Conservation (phyloP, 2,797 vertebrate species). For the Labeo calbasu region DNA sequence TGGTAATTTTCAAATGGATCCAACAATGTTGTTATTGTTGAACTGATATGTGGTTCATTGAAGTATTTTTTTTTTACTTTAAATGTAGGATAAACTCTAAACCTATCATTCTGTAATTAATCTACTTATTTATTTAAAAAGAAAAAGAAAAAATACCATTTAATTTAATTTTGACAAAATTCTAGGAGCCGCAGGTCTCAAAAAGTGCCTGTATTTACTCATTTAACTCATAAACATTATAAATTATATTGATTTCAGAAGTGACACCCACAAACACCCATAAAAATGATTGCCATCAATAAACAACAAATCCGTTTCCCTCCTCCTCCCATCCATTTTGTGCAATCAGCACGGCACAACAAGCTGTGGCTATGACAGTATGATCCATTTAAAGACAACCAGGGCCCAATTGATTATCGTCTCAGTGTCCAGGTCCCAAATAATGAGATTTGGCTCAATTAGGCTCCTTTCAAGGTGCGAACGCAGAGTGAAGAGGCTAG, state of each 20-base stretch:
- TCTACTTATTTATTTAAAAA: not conserved
- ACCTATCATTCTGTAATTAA: no score
- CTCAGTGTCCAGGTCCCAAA: constrained; percentile 74
- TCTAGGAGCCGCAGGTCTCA: not conserved
- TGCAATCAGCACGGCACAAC: constrained; percentile 16
- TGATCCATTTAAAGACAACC: constrained; percentile 50
- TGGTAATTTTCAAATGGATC: not conserved
- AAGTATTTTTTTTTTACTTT: not conserved
- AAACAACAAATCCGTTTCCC: not conserved
- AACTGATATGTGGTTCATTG: not conserved
- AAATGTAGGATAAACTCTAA: not conserved
- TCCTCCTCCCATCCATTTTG: constrained; percentile 15
- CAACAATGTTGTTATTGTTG: not conserved
- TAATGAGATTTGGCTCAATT: constrained; percentile 82
- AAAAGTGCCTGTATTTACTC: constrained; percentile 15
- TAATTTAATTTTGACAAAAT: not conserved
- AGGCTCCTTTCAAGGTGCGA: constrained; percentile 77
- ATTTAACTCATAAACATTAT: constrained; percentile 13
- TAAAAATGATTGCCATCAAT: constrained; percentile 7
- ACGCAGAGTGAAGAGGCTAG: constrained; percentile 72
- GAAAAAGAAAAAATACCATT: not conserved
- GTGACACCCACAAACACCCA: constrained; percentile 7
- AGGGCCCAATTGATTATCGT: constrained; percentile 68
- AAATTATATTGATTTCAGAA: constrained; percentile 21
- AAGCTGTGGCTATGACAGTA: constrained; percentile 20